phyloP scores from a whole-genome alignment of 1,140 invertebrate genomes.

The Formica selysi region DNA sequence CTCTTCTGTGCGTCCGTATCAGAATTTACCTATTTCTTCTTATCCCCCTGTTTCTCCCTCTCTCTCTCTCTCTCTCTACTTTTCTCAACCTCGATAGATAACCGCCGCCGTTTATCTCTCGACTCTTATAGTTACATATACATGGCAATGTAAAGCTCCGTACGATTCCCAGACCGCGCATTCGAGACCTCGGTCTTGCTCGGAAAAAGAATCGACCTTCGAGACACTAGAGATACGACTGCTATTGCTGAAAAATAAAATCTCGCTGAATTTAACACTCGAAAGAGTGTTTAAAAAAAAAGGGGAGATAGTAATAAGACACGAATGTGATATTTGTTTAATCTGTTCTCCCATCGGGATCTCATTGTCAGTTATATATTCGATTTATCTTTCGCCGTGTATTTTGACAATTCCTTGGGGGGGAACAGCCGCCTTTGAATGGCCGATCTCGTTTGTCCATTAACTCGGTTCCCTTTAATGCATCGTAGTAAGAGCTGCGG shows the following conservation, averaged over 20 bases:
- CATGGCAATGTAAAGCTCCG: slow-evolving; percentile 67
- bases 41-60: slow-evolving; percentile 62
- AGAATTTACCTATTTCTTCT: slow-evolving; percentile 56
- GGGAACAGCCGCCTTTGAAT: slow-evolving; percentile 12
- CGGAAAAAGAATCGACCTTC: slow-evolving; percentile 35
- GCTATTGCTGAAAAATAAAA: neutral
- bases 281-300: neutral
- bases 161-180: slow-evolving; percentile 64
- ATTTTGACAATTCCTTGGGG: slow-evolving; percentile 51
- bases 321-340: neutral
- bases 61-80: slow-evolving; percentile 23
- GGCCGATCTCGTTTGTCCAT: slow-evolving; percentile 67
- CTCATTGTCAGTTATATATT: neutral
- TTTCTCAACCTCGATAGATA: slow-evolving; percentile 69
- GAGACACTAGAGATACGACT: slow-evolving; percentile 37
- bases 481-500: slow-evolving; percentile 51
- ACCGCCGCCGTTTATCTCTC: slow-evolving; percentile 80
- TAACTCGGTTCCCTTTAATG: slow-evolving; percentile 74
- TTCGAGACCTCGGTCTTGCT: slow-evolving; percentile 55
- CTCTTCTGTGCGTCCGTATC: slow-evolving; percentile 42
- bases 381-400: slow-evolving; percentile 19
- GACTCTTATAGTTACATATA: slow-evolving; percentile 56
- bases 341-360: neutral
- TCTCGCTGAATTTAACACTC: slow-evolving; percentile 8
- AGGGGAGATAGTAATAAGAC: neutral